Evolutionary conservation across 2,797 vertebrate genomes (phyloP).

Genomic region (Chaunax sp.): DNA sequence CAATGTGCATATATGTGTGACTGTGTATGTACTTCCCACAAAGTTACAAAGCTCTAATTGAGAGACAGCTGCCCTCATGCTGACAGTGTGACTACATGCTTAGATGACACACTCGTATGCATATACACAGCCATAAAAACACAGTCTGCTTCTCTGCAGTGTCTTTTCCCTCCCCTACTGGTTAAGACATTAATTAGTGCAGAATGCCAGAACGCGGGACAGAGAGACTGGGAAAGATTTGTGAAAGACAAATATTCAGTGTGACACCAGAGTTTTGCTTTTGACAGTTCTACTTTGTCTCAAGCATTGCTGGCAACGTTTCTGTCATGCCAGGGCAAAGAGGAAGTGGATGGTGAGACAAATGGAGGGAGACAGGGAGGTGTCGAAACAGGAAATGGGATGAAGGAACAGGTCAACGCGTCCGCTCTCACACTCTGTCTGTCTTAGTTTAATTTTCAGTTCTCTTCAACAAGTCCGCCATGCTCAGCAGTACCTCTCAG

Average conservation of each 20-base stretch:
- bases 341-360: constrained; percentile 17
- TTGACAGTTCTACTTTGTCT: constrained; percentile 51
- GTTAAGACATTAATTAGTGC: constrained; percentile 62
- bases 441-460: constrained; percentile 3
- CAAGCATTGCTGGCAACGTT: constrained; percentile 26
- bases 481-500: constrained; percentile 4
- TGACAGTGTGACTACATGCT: constrained; percentile 44
- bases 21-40: constrained; percentile 37
- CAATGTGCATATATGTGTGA: constrained; percentile 4
- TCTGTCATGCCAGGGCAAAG: constrained; percentile 15
- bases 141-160: constrained; percentile 51
- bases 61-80: constrained; percentile 46
- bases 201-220: constrained; percentile 25
- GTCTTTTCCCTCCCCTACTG: constrained; percentile 43
- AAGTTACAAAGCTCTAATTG: constrained; percentile 55
- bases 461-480: constrained; percentile 21
- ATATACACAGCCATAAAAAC: constrained; percentile 31
- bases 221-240: constrained; percentile 22
- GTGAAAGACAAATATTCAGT: constrained; percentile 45
- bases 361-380: constrained; percentile 32
- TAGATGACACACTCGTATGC: constrained; percentile 29
- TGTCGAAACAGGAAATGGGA: constrained; percentile 26
- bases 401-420: constrained; percentile 6
- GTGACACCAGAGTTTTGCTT: constrained; percentile 58
- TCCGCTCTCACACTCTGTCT: constrained; percentile 4